These are phyloP conservation scores for Nomia melanderi DNA, from an alignment of 1,140 invertebrate species.

Conservation along the genomic window DNA sequence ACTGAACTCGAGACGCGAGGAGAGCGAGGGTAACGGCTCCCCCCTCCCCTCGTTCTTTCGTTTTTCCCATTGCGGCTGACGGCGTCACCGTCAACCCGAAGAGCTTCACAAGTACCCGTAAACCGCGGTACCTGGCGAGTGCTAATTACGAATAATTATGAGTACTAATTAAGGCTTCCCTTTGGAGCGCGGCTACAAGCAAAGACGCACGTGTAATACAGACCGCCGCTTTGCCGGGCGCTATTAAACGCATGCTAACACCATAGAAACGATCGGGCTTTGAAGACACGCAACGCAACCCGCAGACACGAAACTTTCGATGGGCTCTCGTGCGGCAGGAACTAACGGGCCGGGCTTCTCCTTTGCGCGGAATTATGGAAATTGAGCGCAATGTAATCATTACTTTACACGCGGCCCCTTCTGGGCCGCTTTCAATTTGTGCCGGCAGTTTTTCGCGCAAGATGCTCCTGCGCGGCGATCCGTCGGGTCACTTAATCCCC, in stretches of 20 bases:
- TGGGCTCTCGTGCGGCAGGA: neutral
- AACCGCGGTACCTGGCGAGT: conserved; percentile 58
- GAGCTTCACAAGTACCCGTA: conserved; percentile 45
- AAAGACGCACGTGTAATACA: conserved; percentile 47
- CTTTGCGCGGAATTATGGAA: conserved; percentile 34
- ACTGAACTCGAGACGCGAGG: conserved; percentile 41
- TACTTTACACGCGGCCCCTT: neutral
- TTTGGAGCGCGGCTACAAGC: conserved; percentile 43
- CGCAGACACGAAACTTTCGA: conserved; percentile 40
- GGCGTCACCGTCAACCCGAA: conserved; percentile 34
- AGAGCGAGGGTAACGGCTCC: neutral
- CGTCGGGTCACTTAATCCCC: too few relatives aligned
- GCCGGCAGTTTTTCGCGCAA: neutral
- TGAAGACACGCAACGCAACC: conserved; percentile 40
- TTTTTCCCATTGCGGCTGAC: conserved; percentile 35
- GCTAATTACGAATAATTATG: conserved; percentile 77
- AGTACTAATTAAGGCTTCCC: conserved; percentile 74
- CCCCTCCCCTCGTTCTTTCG: neutral
- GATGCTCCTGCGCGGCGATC: neutral
- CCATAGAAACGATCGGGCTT: conserved; percentile 51
- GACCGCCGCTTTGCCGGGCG: conserved; percentile 36
- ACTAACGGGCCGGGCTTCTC: neutral
- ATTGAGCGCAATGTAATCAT: conserved; percentile 19
- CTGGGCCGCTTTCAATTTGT: conserved; percentile 10
- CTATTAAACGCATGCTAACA: conserved; percentile 55